These are phyloP conservation scores for Microcebus ravelobensis DNA, from an alignment of 2,113 vertebrate species.

Conservation along the genomic window DNA sequence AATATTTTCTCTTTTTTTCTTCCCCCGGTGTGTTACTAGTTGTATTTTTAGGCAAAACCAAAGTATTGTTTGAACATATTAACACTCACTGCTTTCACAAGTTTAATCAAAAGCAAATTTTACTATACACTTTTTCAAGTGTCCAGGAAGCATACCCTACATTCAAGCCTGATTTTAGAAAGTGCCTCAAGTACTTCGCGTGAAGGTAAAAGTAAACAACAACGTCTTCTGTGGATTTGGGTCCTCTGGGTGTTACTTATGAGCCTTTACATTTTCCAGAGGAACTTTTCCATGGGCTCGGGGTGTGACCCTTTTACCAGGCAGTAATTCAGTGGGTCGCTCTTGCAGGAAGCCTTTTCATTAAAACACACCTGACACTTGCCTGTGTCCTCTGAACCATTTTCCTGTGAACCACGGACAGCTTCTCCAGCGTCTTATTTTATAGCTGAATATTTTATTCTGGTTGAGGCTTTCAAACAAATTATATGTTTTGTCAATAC, in stretches of 20 bases:
- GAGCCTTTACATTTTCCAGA: background rate
- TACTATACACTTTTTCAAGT: background rate
- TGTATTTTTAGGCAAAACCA: slow-evolving; percentile 1
- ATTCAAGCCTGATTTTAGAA: background rate
- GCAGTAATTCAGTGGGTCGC: background rate
- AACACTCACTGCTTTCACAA: background rate
- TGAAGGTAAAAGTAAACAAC: background rate
- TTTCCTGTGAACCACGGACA: background rate
- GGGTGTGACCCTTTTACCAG: background rate
- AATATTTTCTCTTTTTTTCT: background rate
- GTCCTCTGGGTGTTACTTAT: background rate
- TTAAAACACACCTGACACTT: background rate
- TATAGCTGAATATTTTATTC: background rate
- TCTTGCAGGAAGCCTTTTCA: background rate
- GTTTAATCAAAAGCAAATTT: slow-evolving; percentile 41
- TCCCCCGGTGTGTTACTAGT: background rate
- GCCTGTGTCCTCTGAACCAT: background rate
- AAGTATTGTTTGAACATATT: slow-evolving; percentile 38
- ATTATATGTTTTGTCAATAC: background rate
- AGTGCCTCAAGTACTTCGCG: background rate
- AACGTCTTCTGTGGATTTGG: background rate
- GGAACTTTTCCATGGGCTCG: background rate
- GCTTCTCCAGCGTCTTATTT: background rate
- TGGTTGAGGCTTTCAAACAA: background rate
- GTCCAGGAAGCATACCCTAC: background rate